phyloP scores from a whole-genome alignment of 2,797 vertebrate genomes.

The Mormyrops boulengeri region DNA sequence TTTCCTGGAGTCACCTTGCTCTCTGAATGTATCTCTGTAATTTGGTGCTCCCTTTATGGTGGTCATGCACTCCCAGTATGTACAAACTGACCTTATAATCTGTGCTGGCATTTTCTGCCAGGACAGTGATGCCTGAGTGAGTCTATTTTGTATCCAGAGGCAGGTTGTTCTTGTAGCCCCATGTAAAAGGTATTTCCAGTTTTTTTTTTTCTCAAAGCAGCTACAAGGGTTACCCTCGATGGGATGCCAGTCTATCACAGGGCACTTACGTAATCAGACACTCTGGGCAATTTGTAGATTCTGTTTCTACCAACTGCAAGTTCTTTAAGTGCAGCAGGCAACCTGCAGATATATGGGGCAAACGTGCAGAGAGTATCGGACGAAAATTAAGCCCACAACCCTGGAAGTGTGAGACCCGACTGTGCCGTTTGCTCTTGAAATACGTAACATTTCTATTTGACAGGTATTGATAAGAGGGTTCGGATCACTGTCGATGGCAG shows the following conservation, averaged over 20 bases:
- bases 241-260: neutral
- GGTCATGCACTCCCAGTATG: conserved; percentile 14
- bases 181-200: neutral
- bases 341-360: neutral
- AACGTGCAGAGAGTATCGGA: neutral
- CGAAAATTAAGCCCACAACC: neutral
- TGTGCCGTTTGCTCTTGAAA: neutral
- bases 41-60: conserved; percentile 10
- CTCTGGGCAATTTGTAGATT: neutral
- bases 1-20: conserved; percentile 16
- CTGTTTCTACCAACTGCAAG: neutral
- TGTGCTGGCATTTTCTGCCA: neutral
- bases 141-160: neutral
- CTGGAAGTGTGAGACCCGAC: neutral
- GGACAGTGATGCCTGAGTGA: neutral
- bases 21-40: conserved; percentile 13
- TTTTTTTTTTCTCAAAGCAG: neutral
- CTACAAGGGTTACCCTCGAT: neutral
- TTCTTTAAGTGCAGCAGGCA: neutral
- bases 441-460: neutral
- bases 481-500: neutral
- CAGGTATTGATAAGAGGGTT: neutral
- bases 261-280: neutral
- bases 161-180: neutral
- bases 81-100: conserved; percentile 19